Evolutionary conservation across 2,888 invertebrate species (phyloP).

Genomic region (Lochmaea crataegi): DNA sequence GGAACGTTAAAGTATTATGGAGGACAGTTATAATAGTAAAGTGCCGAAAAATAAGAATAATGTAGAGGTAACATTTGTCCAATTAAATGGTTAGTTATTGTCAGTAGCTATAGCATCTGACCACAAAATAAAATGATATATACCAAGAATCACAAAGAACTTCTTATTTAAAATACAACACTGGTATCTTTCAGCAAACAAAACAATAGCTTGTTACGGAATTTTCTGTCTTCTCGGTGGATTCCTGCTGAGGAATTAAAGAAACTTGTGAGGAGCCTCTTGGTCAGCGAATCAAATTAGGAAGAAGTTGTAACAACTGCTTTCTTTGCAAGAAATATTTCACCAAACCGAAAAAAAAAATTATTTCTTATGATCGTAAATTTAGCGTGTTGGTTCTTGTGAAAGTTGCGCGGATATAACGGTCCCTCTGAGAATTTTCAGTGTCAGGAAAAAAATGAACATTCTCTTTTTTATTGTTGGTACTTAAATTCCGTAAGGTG

Average conservation of each 20-base stretch:
- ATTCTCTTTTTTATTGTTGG: conserved; percentile 14
- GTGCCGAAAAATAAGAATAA: too few species aligned
- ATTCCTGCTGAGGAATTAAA: conserved; percentile 30
- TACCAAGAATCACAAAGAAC: too few species aligned
- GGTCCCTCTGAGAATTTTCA: conserved; percentile 29
- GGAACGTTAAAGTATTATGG: too few species aligned
- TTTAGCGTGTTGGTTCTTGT: conserved; percentile 32
- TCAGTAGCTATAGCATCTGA: neutral
- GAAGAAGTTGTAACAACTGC: conserved; percentile 45
- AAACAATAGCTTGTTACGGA: conserved; percentile 34
- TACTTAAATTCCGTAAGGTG: conserved; percentile 11
- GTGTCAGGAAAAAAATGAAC: conserved; percentile 23
- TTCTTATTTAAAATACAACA: conserved; percentile 4
- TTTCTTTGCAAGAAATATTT: conserved; percentile 42
- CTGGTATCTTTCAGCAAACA: conserved; percentile 5
- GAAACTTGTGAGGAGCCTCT: conserved; percentile 18
- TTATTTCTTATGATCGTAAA: conserved; percentile 40
- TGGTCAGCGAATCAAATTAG: conserved; percentile 42
- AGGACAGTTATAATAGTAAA: too few species aligned
- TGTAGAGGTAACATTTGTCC: too few species aligned
- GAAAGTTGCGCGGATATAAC: conserved; percentile 36
- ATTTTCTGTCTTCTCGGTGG: conserved; percentile 43
- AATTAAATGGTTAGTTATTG: too few species aligned
- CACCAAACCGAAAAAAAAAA: conserved; percentile 36
- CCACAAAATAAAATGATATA: neutral